Conservation (phyloP, 2,113 vertebrate species). For the Platichthys flesus region DNA sequence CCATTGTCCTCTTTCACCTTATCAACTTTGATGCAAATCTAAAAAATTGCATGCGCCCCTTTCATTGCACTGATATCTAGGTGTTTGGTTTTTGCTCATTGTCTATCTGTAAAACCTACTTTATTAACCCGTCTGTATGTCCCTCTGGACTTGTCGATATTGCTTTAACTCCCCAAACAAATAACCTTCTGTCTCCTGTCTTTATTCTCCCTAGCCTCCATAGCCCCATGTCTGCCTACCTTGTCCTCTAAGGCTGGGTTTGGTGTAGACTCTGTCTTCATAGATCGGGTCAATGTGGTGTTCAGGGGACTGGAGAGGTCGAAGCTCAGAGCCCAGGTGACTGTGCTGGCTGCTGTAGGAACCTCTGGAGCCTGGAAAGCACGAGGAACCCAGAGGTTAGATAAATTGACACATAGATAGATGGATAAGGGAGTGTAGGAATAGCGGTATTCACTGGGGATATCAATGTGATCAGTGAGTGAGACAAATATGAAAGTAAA, state of each 20-base stretch:
- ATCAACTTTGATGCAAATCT: no score
- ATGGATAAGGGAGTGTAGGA: not conserved
- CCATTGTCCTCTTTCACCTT: not conserved
- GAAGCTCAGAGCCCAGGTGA: conserved; percentile 93
- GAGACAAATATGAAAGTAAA: not conserved
- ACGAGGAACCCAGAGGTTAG: not conserved
- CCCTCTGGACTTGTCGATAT: not conserved
- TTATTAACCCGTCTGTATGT: not conserved
- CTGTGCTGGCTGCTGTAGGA: conserved; percentile 98
- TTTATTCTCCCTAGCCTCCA: not conserved
- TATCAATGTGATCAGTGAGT: not conserved
- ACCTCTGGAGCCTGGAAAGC: conserved; percentile 89
- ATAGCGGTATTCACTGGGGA: not conserved
- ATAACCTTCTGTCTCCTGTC: not conserved
- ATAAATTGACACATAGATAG: not conserved
- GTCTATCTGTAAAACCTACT: not conserved
- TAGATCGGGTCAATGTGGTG: conserved; percentile 99
- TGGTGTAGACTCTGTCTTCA: conserved; percentile 98
- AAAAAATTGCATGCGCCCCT: not conserved
- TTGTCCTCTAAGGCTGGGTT: conserved; percentile 94
- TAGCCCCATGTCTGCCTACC: conserved; percentile 51
- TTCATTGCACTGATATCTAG: not conserved
- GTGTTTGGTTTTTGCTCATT: not conserved
- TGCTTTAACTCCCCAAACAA: conserved; percentile 10
- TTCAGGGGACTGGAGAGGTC: conserved; percentile 97